Conservation (phyloP, 2,888 invertebrate species). For the Andrena haemorrhoa region DNA sequence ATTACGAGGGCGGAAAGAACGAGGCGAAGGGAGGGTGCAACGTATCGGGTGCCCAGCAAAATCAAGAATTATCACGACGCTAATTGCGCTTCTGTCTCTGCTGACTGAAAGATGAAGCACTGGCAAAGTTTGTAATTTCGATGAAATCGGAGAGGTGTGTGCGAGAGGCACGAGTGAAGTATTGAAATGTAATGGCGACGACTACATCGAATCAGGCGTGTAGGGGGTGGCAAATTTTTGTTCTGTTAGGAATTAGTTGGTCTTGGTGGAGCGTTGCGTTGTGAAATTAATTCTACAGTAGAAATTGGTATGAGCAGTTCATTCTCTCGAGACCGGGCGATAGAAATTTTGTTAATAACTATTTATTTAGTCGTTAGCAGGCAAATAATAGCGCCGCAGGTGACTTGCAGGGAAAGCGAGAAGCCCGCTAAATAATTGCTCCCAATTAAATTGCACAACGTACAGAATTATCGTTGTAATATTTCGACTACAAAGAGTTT, state of each 20-base stretch:
- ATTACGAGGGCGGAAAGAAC: slow-evolving; percentile 14
- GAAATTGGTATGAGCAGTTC: too few relatives aligned
- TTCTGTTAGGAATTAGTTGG: too few relatives aligned
- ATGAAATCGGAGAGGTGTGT: background rate
- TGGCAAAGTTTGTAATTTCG: background rate
- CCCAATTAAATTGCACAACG: slow-evolving; percentile 19
- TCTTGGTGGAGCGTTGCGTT: too few relatives aligned
- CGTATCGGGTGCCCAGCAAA: background rate
- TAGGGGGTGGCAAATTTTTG: too few relatives aligned
- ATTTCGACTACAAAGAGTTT: slow-evolving; percentile 31
- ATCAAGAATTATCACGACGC: slow-evolving; percentile 27
- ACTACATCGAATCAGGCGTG: too few relatives aligned
- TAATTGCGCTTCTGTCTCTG: background rate
- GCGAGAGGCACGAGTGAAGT: background rate
- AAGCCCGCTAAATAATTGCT: slow-evolving; percentile 24
- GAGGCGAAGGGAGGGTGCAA: background rate
- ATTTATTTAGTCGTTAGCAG: slow-evolving; percentile 34
- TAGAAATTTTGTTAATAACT: slow-evolving; percentile 27
- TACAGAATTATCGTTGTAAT: slow-evolving; percentile 39
- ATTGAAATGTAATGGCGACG: background rate
- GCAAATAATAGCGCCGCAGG: slow-evolving; percentile 21
- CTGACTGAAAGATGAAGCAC: background rate
- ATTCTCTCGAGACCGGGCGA: background rate
- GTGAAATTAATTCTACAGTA: too few relatives aligned
- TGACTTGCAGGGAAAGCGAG: background rate